A percentile compares a stretch with the other conserved stretches of the same genome.
Evolutionary conservation across 2,797 vertebrate species (phyloP).

Genomic region (Cryptoblepharus egeriae): DNA sequence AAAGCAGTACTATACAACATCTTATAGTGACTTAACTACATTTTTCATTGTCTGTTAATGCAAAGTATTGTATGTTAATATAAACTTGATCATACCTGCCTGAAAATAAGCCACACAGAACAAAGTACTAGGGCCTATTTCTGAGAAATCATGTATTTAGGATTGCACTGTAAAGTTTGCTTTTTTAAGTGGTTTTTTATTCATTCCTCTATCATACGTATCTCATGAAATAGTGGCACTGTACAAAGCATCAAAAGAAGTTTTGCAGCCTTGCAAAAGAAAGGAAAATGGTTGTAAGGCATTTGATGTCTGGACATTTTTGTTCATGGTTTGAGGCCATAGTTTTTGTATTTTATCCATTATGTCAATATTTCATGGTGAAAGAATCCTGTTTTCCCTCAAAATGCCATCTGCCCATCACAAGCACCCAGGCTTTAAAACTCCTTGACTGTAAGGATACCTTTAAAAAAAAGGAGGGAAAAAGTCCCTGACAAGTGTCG

Average conservation of each 20-base stretch:
- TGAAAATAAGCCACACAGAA: too few relatives aligned
- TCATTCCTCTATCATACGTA: not conserved
- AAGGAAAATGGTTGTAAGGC: not conserved
- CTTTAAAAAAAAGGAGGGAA: too few relatives aligned
- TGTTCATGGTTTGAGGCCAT: not conserved
- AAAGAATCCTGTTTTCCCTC: not conserved
- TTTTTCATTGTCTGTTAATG: too few relatives aligned
- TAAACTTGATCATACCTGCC: too few relatives aligned
- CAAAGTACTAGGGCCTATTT: too few relatives aligned
- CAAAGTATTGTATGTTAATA: too few relatives aligned
- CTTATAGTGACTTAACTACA: not conserved
- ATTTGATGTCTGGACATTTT: not conserved
- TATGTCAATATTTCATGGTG: too few relatives aligned
- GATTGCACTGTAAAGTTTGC: not conserved
- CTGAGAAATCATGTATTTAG: too few relatives aligned
- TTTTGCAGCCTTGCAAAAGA: not conserved
- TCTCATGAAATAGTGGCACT: not conserved
- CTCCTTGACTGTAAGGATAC: not conserved
- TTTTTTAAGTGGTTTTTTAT: not conserved
- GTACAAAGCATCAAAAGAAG: not conserved
- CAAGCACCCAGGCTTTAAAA: not conserved
- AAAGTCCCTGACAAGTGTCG: too few relatives aligned
- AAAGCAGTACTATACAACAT: not conserved
- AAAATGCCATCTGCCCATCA: not conserved
- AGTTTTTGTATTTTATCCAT: not conserved